phyloP scores from a whole-genome alignment of 2,113 vertebrate genomes.

The Phylloscopus whistleri region DNA sequence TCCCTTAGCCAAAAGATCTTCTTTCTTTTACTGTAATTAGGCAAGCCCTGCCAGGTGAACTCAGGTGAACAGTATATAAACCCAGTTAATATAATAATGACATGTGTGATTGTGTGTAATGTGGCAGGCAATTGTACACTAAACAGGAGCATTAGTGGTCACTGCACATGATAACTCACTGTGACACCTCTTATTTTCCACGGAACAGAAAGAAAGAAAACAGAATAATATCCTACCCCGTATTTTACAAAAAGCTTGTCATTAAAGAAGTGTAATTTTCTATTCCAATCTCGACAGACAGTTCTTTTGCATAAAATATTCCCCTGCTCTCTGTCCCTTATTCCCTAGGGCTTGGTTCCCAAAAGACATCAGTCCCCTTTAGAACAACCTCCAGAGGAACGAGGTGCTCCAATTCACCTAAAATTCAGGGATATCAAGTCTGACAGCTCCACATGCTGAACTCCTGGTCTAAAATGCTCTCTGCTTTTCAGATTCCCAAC shows the following conservation, averaged over 20 bases:
- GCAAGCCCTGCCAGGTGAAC: not conserved
- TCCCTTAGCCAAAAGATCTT: not conserved
- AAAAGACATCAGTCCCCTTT: conserved; percentile 27
- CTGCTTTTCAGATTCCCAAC: not conserved
- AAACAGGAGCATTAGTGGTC: conserved; percentile 42
- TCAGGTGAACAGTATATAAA: conserved; percentile 42
- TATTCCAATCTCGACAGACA: conserved; percentile 25
- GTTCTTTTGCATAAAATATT: conserved; percentile 60
- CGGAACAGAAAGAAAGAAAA: conserved; percentile 43
- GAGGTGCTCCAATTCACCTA: conserved; percentile 10
- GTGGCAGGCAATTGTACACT: conserved; percentile 46
- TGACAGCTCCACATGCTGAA: conserved; percentile 2
- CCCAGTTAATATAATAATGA: conserved; percentile 29
- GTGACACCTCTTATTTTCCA: conserved; percentile 60
- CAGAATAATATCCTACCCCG: conserved; percentile 16
- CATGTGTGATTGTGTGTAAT: conserved; percentile 32
- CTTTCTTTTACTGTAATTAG: conserved; percentile 3
- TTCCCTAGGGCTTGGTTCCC: conserved; percentile 6
- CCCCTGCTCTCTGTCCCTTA: conserved; percentile 35
- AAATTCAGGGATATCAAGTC: conserved; percentile 24
- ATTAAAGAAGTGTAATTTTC: conserved; percentile 47
- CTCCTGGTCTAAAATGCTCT: conserved; percentile 19
- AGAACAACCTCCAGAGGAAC: not conserved
- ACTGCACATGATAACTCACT: conserved; percentile 66
- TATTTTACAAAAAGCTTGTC: conserved; percentile 53